phyloP scores from a whole-genome alignment of 2,113 vertebrate species.

The Hyla sarda region DNA sequence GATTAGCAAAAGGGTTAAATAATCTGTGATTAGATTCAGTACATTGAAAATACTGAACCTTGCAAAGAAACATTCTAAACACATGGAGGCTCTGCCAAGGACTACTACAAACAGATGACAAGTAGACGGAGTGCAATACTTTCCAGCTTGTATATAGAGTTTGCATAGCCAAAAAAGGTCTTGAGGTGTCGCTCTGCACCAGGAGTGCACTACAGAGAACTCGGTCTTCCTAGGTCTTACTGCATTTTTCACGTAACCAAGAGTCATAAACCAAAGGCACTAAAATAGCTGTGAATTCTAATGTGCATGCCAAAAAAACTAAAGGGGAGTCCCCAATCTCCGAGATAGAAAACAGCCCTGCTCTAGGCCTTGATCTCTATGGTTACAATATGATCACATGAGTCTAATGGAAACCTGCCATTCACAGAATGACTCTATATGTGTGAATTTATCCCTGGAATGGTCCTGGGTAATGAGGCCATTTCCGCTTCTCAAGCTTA shows the following conservation, averaged over 20 bases:
- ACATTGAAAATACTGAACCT: constrained; percentile 2
- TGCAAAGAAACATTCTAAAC: constrained; percentile 24
- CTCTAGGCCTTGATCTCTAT: neutral
- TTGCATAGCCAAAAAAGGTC: constrained; percentile 58
- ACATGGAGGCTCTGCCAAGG: constrained; percentile 36
- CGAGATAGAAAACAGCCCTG: constrained; percentile 7
- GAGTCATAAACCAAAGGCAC: constrained; percentile 49
- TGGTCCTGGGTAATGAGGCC: neutral
- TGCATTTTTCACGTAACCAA: constrained; percentile 34
- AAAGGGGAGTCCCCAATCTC: constrained; percentile 56
- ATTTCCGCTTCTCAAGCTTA: neutral
- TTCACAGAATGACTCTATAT: neutral
- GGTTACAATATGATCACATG: constrained; percentile 22
- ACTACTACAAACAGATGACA: constrained; percentile 53
- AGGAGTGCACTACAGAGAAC: neutral
- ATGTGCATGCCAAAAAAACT: constrained; percentile 31
- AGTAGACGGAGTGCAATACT: constrained; percentile 37
- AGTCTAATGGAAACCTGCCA: constrained; percentile 1
- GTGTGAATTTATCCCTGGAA: neutral
- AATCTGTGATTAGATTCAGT: neutral
- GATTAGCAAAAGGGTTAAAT: neutral
- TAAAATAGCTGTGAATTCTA: constrained; percentile 57
- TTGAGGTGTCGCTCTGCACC: constrained; percentile 33
- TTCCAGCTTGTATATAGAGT: constrained; percentile 35
- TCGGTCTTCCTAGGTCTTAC: constrained; percentile 1